Base-by-base conservation (phyloP, 2,888 invertebrate species). In the Hypsopygia costalis region DNA sequence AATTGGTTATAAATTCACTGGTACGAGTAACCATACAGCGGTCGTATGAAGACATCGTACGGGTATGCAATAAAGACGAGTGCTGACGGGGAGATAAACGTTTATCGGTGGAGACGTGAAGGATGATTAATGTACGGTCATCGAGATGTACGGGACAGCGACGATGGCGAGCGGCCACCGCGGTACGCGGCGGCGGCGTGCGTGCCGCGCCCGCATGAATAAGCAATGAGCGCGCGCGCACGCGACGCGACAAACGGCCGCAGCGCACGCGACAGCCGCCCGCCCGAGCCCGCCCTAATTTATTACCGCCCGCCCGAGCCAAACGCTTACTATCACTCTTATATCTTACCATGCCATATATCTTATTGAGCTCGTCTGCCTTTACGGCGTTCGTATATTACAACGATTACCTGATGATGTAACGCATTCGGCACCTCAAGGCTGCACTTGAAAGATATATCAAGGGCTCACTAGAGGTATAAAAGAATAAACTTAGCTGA, bases 181-280 rank as follows among this genome's bases (percentile, higher is more conserved):
- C 25, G 9, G 33, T 34, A 34, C 37, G 41, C 40, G 33, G 32
- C 32, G 34, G 49, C 51, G 51, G 51, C 49, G 57, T 79, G 86
- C 85, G 85, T 82, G 87, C 63, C 55, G 48, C 53, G 54, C 55
- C 68, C 67, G 78, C 75, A 86, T 88, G 88, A 87, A 87, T 87
- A 87, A 80, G 74, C 71, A 83, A 88, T 82, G 87, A 86, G 82
- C 81, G 85, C 85, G 66, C 58, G 85, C 86, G 87, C 87, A 87
- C 88, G 87, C 86, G 73, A 85, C 74, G 70, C 79, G 62, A 67
- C 72, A 66, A 75, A 76, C 76, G 60, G 71, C 78, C 70, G 62
- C 58, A 64, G 68, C 70, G 67, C 73, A 70, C 75, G 75, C 71
- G 60, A 73, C 52, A 41, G 7, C 40, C 53, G 49, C 55, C 52